phyloP scores from a whole-genome alignment of 2,113 vertebrate genomes.

The Brachyhypopomus gauderio region DNA sequence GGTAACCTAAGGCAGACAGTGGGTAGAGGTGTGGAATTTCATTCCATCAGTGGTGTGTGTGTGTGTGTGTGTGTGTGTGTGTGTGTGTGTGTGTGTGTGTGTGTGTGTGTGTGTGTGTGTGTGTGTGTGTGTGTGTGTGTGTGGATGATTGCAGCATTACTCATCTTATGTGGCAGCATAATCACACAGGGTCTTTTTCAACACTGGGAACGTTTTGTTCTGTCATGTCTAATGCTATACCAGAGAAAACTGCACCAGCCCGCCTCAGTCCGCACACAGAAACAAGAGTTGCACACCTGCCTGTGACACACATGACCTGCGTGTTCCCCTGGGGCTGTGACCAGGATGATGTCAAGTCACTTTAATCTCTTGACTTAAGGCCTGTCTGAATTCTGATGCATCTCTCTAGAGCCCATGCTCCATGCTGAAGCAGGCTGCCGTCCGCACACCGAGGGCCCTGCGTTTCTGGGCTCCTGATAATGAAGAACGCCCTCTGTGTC shows the following conservation, averaged over 20 bases:
- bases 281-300: not conserved
- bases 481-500: conserved; percentile 33
- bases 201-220: conserved; percentile 8
- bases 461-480: conserved; percentile 40
- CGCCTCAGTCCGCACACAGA: conserved; percentile 16
- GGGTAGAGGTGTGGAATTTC: conserved; percentile 54
- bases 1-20: conserved; percentile 42
- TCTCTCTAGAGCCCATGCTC: not conserved
- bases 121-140: not conserved
- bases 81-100: not conserved
- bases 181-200: conserved; percentile 22
- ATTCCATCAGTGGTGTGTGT: conserved; percentile 38
- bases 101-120: conserved; percentile 11
- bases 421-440: conserved; percentile 10
- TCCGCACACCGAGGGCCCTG: conserved; percentile 17
- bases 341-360: conserved; percentile 33
- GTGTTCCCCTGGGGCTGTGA: conserved; percentile 1
- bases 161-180: conserved; percentile 26
- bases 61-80: not conserved
- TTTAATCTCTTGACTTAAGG: conserved; percentile 28
- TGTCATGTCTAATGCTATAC: conserved; percentile 25
- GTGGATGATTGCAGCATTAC: conserved; percentile 27
- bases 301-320: conserved; percentile 18
- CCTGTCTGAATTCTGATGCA: not conserved
- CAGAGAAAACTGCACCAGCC: conserved; percentile 13